Conservation (phyloP, 1,140 invertebrate genomes). For the Halesus radiatus region DNA sequence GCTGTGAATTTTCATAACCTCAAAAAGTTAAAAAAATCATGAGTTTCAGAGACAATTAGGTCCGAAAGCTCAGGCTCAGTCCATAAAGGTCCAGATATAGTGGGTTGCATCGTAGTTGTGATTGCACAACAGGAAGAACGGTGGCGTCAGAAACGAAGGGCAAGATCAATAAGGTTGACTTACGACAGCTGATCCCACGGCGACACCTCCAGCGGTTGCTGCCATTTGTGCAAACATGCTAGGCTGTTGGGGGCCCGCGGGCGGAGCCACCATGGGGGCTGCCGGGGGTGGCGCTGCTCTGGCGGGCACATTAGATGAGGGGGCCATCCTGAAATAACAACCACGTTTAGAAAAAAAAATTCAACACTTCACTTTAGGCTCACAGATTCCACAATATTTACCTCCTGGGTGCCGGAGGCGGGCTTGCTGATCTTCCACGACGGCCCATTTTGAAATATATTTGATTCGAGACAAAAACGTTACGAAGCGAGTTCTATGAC, state of each 20-base stretch:
- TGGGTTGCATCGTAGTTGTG: neutral
- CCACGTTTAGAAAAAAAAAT: slow-evolving; percentile 24
- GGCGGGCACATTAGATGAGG: slow-evolving; percentile 66
- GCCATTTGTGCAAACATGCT: slow-evolving; percentile 89
- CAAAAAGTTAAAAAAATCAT: neutral
- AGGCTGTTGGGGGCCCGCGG: slow-evolving; percentile 73
- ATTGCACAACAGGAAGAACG: slow-evolving; percentile 6
- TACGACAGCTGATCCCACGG: slow-evolving; percentile 87
- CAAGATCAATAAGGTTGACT: slow-evolving; percentile 58
- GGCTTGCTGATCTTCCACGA: slow-evolving; percentile 80
- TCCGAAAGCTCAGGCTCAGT: too few relatives aligned
- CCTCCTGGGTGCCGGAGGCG: slow-evolving; percentile 75
- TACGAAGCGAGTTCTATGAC: slow-evolving; percentile 5
- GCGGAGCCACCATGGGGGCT: slow-evolving; percentile 63
- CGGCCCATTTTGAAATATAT: slow-evolving; percentile 75
- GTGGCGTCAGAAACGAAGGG: slow-evolving; percentile 8
- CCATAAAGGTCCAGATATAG: too few relatives aligned
- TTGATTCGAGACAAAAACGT: neutral
- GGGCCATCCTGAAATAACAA: slow-evolving; percentile 64
- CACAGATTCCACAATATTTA: slow-evolving; percentile 59
- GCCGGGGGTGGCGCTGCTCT: slow-evolving; percentile 67
- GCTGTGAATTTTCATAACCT: slow-evolving; percentile 21
- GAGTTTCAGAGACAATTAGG: too few relatives aligned
- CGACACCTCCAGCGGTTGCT: slow-evolving; percentile 91
- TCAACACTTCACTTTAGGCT: neutral